A percentile compares a stretch with the other conserved stretches of the same genome.
These are phyloP conservation scores for Galaxea fascicularis DNA, from an alignment of 92 coral and sea anemone genomes.

Conservation along the genomic window DNA sequence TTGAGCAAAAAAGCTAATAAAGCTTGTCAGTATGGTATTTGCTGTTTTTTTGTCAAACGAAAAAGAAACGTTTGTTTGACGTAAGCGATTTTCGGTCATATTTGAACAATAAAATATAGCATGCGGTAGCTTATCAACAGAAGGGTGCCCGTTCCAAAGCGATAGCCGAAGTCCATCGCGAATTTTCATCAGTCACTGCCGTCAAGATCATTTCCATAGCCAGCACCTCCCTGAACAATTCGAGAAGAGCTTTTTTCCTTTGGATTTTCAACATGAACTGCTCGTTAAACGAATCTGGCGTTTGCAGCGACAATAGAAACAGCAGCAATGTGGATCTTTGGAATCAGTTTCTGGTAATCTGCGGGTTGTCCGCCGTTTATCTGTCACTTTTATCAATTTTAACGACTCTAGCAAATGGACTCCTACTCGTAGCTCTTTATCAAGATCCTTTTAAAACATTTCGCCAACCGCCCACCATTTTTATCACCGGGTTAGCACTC, in stretches of 20 bases:
- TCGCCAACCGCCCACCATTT: slow-evolving; percentile 67
- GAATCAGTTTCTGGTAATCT: slow-evolving; percentile 53
- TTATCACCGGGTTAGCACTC: slow-evolving; percentile 63
- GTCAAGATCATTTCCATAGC: neutral
- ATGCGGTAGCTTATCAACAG: neutral
- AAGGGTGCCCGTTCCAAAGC: neutral
- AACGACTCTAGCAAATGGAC: slow-evolving; percentile 66
- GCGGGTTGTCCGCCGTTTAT: slow-evolving; percentile 63
- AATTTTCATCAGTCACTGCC: neutral
- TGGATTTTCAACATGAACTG: slow-evolving; percentile 5
- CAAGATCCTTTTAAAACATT: slow-evolving; percentile 70
- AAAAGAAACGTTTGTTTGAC: slow-evolving; percentile 15
- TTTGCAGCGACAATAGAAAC: too few species aligned
- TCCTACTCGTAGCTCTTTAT: slow-evolving; percentile 67
- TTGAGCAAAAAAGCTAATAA: slow-evolving; percentile 10
- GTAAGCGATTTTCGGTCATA: slow-evolving; percentile 1
- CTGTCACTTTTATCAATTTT: slow-evolving; percentile 56
- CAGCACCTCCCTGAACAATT: neutral
- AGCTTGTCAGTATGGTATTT: slow-evolving; percentile 14
- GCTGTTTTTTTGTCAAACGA: slow-evolving; percentile 11
- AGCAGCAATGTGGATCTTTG: slow-evolving; percentile 12
- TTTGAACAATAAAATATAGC: slow-evolving; percentile 19
- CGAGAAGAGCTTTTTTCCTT: neutral
- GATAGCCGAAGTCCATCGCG: neutral
- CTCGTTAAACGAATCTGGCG: slow-evolving; percentile 35